Percentiles rank a stretch among this genome's conserved stretches.
Conservation (phyloP, 1,140 invertebrate genomes). For the Temnothorax nylanderi region DNA sequence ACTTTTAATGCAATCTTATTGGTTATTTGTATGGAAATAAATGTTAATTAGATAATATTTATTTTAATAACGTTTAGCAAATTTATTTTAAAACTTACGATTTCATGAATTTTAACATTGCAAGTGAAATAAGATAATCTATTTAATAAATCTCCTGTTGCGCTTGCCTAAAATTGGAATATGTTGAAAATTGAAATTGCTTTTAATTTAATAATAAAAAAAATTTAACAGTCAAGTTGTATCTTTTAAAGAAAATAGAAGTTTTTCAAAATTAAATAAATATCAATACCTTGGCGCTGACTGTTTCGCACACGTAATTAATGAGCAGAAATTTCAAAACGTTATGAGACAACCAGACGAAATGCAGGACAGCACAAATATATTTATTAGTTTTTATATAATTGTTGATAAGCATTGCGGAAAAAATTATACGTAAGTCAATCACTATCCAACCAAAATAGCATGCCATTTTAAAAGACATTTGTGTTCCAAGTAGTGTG, state of each 20-base stretch:
- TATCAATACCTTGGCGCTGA: slow-evolving; percentile 11
- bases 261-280: not conserved
- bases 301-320: slow-evolving; percentile 12
- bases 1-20: no score
- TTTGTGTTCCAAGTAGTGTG: slow-evolving; percentile 3
- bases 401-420: not conserved
- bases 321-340: not conserved
- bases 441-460: not conserved
- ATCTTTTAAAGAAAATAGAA: not conserved
- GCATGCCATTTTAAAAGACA: slow-evolving; percentile 20
- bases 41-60: not conserved
- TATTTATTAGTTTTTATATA: not conserved
- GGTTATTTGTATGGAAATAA: not conserved
- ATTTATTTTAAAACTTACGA: not conserved
- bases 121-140: not conserved
- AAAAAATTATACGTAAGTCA: not conserved
- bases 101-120: not conserved
- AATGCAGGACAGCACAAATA: not conserved
- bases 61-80: not conserved
- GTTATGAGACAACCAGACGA: not conserved
- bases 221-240: not conserved
- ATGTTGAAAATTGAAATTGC: not conserved
- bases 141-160: not conserved
- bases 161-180: not conserved
- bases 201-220: not conserved